Evolutionary conservation across 2,888 invertebrate species (phyloP), one percentile per base, ranked within the genome.

Genomic region (Drosophila anomelani): DNA sequence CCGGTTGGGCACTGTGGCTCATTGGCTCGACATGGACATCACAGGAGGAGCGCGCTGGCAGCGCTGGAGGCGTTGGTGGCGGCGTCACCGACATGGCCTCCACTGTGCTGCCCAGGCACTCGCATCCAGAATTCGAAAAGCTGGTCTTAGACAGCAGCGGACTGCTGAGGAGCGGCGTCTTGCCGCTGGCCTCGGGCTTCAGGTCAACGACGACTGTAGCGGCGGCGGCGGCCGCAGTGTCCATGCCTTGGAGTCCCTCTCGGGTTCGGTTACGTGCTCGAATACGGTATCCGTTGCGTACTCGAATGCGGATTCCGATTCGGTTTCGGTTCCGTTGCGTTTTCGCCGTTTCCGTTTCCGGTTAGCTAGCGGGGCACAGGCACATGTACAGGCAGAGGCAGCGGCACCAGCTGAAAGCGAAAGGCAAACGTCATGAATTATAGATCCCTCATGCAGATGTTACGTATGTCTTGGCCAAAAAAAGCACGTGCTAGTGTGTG

Each of bases 1-100:
- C 61, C 9, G 23, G 10, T 4, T 20, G 57, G 51, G 43, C 26
- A 62, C 46, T 54, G 63, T 44, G 59, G 20, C 20, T 5, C 10
- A 47, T 43, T 10, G 55, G 56, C 20, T 66, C 76, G 32, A 64
- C 72, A 23, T 34, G 63, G 39, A 12, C 23, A 43, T 64, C 38
- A 29, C 43, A 29, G 43, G 39, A 77, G 79, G 34, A 15, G 17
- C 32, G 32, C 20, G 13, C 51, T 15, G 51, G 34, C 49, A 49
- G 78, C 56, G 61, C 47, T 55, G 79, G 71, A 17, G 91, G 90
- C 57, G 91, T 88, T 20, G 85, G 75, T 32, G 90, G 86, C 15
- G 91, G 90, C 38, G 90, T 89, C 20, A 81, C 79, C 8, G 91
- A 85, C 85, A 91, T 85, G 47, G 82, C 80, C 75, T 91, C 91